A percentile compares a stretch with the other conserved stretches of the same genome.
phyloP scores from a whole-genome alignment of 1,140 invertebrate genomes.

The Daktulosphaira vitifoliae region DNA sequence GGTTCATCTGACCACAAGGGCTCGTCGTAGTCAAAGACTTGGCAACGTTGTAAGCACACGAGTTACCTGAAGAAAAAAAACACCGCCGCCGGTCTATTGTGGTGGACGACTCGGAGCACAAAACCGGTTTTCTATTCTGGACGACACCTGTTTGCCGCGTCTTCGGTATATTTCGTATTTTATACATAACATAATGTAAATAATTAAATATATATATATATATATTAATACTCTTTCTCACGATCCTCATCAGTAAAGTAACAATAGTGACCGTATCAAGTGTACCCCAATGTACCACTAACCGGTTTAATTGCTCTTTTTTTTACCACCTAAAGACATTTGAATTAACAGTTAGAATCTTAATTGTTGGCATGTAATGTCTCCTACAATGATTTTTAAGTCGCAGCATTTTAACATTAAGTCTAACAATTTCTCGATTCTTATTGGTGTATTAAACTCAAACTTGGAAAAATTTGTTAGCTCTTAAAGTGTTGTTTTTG shows the following conservation, averaged over 20 bases:
- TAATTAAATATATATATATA: slow-evolving; percentile 22
- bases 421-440: too few relatives aligned
- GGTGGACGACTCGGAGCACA: not conserved
- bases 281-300: too few relatives aligned
- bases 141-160: slow-evolving; percentile 25
- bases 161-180: slow-evolving; percentile 25
- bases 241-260: not conserved
- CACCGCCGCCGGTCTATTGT: slow-evolving; percentile 1
- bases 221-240: slow-evolving; percentile 15
- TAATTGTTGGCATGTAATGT: too few relatives aligned
- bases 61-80: slow-evolving; percentile 26
- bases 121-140: slow-evolving; percentile 28
- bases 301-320: too few relatives aligned
- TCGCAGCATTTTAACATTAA: too few relatives aligned
- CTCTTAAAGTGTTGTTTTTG: too few relatives aligned
- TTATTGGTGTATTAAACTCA: too few relatives aligned
- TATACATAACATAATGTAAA: slow-evolving; percentile 23
- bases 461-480: too few relatives aligned
- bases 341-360: too few relatives aligned
- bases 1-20: slow-evolving; percentile 16
- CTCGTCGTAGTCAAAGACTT: not conserved
- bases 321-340: too few relatives aligned
- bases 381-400: too few relatives aligned
- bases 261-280: too few relatives aligned
- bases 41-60: slow-evolving; percentile 22